Evolutionary conservation across 2,797 vertebrate species (phyloP).

Genomic region (Pempheris klunzingeri): DNA sequence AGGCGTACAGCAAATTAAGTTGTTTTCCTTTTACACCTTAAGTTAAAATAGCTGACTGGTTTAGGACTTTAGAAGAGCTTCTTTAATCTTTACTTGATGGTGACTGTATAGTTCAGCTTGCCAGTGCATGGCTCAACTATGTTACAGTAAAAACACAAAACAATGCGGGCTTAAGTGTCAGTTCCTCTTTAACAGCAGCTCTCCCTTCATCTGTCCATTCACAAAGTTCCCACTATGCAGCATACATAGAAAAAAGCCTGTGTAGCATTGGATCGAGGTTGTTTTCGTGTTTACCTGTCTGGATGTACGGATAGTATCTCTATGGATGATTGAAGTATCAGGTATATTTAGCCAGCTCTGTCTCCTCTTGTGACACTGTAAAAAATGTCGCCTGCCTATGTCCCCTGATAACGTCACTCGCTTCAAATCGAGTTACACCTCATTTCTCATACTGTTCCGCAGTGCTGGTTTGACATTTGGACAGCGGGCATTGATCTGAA

Average conservation of each 20-base stretch:
- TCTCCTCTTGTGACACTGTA: constrained; percentile 1
- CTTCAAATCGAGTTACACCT: constrained; percentile 2
- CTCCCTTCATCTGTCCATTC: not conserved
- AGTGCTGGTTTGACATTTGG: constrained; percentile 1
- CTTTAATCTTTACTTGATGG: constrained; percentile 1
- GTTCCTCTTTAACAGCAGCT: not conserved
- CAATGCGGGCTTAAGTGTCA: not conserved
- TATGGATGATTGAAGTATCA: not conserved
- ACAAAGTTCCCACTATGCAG: not conserved
- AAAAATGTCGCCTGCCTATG: not conserved
- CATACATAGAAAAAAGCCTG: not conserved
- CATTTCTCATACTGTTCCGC: not conserved
- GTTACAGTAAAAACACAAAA: not conserved
- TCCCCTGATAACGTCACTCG: constrained; percentile 1
- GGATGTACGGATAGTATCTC: not conserved
- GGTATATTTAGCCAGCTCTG: not conserved
- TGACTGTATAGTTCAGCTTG: not conserved
- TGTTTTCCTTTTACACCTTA: not conserved
- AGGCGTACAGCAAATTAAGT: not conserved
- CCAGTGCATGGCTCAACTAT: not conserved
- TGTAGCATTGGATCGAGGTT: not conserved
- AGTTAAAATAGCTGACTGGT: not conserved
- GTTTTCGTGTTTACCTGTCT: not conserved
- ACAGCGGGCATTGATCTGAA: constrained; percentile 1
- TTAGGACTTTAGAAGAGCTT: not conserved